Evolutionary conservation across 2,888 invertebrate species (phyloP).

Genomic region (Melitaea athalia): DNA sequence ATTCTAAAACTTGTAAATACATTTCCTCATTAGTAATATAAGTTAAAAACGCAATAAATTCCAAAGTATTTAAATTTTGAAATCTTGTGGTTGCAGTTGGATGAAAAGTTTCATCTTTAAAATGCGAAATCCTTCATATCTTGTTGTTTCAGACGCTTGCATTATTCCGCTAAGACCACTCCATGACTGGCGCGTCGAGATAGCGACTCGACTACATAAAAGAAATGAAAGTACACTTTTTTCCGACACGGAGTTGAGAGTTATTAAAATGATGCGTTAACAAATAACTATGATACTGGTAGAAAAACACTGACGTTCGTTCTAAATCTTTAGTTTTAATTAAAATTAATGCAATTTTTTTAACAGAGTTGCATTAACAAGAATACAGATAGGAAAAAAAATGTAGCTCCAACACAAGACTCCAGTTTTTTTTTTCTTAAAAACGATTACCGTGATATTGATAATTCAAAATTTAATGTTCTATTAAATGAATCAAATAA

Average conservation of each 20-base stretch:
- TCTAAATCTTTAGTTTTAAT: too few species aligned
- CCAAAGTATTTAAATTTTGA: constrained; percentile 29
- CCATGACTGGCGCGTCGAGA: constrained; percentile 30
- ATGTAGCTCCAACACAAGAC: too few species aligned
- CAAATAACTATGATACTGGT: constrained; percentile 16
- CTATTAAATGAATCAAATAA: too few species aligned
- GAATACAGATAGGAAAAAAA: too few species aligned
- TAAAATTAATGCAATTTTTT: too few species aligned
- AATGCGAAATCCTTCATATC: constrained; percentile 35
- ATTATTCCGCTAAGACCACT: constrained; percentile 35
- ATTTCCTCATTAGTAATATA: constrained; percentile 2
- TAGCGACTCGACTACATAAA: constrained; percentile 35
- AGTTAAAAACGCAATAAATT: constrained; percentile 16
- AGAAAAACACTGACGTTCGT: constrained; percentile 22
- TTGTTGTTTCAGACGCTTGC: constrained; percentile 36
- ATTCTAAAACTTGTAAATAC: background rate
- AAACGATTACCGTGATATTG: too few species aligned
- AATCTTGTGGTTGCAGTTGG: constrained; percentile 27
- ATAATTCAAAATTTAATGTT: too few species aligned
- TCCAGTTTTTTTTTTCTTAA: too few species aligned
- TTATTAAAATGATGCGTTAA: constrained; percentile 30
- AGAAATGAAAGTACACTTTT: constrained; percentile 32
- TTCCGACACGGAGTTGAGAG: constrained; percentile 25
- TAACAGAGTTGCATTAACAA: too few species aligned
- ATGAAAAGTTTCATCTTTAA: constrained; percentile 31